A percentile compares a stretch with the other conserved stretches of the same genome.
phyloP scores from a whole-genome alignment of 2,888 invertebrate genomes.

The Dilophus febrilis region DNA sequence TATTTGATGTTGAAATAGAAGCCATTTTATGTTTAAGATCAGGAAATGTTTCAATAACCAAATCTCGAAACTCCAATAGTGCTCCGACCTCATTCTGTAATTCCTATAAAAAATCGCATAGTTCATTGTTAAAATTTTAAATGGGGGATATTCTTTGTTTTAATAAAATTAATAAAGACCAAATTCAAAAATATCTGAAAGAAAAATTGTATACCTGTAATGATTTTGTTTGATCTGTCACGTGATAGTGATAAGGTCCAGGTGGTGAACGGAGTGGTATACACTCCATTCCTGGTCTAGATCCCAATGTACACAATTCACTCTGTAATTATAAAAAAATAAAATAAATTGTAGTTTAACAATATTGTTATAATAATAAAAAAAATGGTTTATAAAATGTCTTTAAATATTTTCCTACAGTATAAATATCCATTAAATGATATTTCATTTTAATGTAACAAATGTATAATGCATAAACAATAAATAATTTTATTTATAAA shows the following conservation, averaged over 20 bases:
- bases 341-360: too few species aligned
- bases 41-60: slow-evolving; percentile 88
- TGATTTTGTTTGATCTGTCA: slow-evolving; percentile 80
- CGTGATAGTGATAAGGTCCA: slow-evolving; percentile 61
- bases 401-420: too few species aligned
- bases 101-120: slow-evolving; percentile 34
- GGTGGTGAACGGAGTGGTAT: slow-evolving; percentile 54
- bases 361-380: too few species aligned
- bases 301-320: slow-evolving; percentile 28
- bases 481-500: too few species aligned
- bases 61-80: slow-evolving; percentile 76
- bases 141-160: not conserved
- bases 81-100: slow-evolving; percentile 88
- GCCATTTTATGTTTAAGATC: slow-evolving; percentile 78
- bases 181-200: not conserved
- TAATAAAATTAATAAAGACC: not conserved
- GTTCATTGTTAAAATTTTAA: not conserved
- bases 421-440: too few species aligned
- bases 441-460: too few species aligned
- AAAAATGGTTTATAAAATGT: too few species aligned
- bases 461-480: too few species aligned
- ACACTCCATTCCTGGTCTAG: slow-evolving; percentile 62
- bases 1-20: slow-evolving; percentile 37
- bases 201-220: slow-evolving; percentile 39
- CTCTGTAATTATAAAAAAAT: slow-evolving; percentile 11